Evolutionary conservation across 2,113 vertebrate species (phyloP), one percentile per base, ranked within the genome.

Genomic region (Notarius quadriscutis): DNA sequence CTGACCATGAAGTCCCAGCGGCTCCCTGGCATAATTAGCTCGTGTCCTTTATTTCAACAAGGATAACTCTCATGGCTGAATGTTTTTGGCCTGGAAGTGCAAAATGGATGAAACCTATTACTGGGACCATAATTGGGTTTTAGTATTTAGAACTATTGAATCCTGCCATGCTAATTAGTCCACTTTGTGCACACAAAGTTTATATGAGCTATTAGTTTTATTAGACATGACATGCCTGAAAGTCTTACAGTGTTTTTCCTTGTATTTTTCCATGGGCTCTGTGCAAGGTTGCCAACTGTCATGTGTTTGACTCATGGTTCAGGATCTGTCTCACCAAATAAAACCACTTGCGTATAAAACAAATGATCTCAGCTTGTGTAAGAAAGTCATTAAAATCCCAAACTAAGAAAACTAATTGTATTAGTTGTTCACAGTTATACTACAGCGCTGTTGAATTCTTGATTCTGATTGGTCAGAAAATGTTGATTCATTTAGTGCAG

Each of bases 21-120:
- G 74, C 71, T 17, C 27, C 57, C 80, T 51, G 30, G 48, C 62
- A 81, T 87, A 84, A 90, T 90, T 85, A 90, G 75, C 84, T 71
- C 85, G 63, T 75, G 86, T 55, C 41, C 74, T 82, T 55, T 88
- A 25, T 81, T 87, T 74, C 83, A 84, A 50, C 62, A n/a, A 69
- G 87, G 81, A 30, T 71, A 55, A 75, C 5, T 58, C 60, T 60
- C 63, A 30, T 69, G 34, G 50, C 55, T 53, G 55, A 84, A 58
- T 81, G 57, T 30, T 89, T 84, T 91, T 57, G 50, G 27, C 83
- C 88, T 60, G 1, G 1, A 82, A 91, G 34, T 58, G 8, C 34
- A 81, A 71, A 72, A 48, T 81, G 27, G 15, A 86, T 75, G 7
- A 82, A 34, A 9, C 77, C 15, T 72, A 34, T 78, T 82, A 84